phyloP scores from a whole-genome alignment of 2,888 invertebrate species.

The Nyleta sp. region DNA sequence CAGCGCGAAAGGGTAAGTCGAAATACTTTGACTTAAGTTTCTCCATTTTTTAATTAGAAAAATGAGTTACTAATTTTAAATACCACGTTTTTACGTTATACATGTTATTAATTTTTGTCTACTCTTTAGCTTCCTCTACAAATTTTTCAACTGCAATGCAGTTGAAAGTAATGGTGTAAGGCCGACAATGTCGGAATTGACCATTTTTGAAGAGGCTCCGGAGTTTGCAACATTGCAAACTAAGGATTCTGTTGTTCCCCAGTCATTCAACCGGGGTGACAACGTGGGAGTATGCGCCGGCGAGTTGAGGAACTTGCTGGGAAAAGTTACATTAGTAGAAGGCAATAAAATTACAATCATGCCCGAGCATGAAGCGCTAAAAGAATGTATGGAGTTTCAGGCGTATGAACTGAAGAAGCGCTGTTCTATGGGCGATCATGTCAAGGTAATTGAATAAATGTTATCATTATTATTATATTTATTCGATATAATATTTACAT shows the following conservation, averaged over 20 bases:
- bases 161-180: slow-evolving; percentile 97
- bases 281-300: slow-evolving; percentile 70
- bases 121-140: slow-evolving; percentile 90
- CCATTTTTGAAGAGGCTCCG: slow-evolving; percentile 95
- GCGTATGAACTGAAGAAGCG: slow-evolving; percentile 96
- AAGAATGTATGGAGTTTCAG: slow-evolving; percentile 94
- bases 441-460: slow-evolving; percentile 88
- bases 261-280: slow-evolving; percentile 87
- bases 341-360: slow-evolving; percentile 98
- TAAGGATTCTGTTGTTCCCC: slow-evolving; percentile 85
- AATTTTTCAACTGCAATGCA: slow-evolving; percentile 97
- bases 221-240: slow-evolving; percentile 93
- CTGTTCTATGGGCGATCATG: slow-evolving; percentile 99
- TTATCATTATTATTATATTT: too few species aligned
- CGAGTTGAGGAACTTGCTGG: slow-evolving; percentile 27
- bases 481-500: too few species aligned
- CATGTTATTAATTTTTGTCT: too few species aligned
- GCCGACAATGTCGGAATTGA: slow-evolving; percentile 96
- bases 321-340: slow-evolving; percentile 91
- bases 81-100: too few species aligned
- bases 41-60: background rate
- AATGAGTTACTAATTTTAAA: too few species aligned
- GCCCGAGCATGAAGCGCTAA: slow-evolving; percentile 98
- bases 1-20: slow-evolving; percentile 89
- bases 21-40: too few species aligned